phyloP scores from a whole-genome alignment of 1,140 invertebrate genomes.

The Oscheius sp. region DNA sequence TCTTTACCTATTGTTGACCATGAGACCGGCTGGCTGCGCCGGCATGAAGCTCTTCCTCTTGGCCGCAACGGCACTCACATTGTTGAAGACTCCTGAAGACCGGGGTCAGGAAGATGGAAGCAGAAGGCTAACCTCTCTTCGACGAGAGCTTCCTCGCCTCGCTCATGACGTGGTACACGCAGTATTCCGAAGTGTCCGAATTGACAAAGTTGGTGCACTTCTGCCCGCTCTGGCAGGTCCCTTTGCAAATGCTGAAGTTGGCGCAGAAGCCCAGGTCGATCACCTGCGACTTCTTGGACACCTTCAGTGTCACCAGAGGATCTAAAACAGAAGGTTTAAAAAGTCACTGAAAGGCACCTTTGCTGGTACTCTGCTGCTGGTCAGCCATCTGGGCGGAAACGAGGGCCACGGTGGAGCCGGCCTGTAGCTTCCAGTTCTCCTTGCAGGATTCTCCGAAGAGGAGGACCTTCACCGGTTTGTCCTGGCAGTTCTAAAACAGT shows the following conservation, averaged over 20 bases:
- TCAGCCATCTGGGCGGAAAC: constrained; percentile 34
- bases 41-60: not conserved
- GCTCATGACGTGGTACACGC: constrained; percentile 40
- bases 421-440: constrained; percentile 55
- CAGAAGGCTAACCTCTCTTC: constrained; percentile 29
- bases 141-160: constrained; percentile 29
- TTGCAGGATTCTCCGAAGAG: constrained; percentile 55
- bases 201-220: constrained; percentile 42
- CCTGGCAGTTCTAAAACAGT: constrained; percentile 40
- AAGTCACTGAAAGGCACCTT: not conserved
- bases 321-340: not conserved
- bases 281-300: constrained; percentile 49
- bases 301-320: constrained; percentile 34
- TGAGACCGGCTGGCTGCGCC: not conserved
- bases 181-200: constrained; percentile 27
- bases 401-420: constrained; percentile 41
- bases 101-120: no score
- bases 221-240: constrained; percentile 27
- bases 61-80: not conserved
- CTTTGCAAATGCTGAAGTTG: constrained; percentile 47
- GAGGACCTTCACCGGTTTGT: constrained; percentile 45
- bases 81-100: constrained; percentile 5
- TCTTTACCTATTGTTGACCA: not conserved
- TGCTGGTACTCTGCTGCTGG: not conserved
- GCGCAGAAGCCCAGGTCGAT: constrained; percentile 50